Evolutionary conservation across 2,888 invertebrate genomes (phyloP).

Genomic region (Lepidochrysops patricia): DNA sequence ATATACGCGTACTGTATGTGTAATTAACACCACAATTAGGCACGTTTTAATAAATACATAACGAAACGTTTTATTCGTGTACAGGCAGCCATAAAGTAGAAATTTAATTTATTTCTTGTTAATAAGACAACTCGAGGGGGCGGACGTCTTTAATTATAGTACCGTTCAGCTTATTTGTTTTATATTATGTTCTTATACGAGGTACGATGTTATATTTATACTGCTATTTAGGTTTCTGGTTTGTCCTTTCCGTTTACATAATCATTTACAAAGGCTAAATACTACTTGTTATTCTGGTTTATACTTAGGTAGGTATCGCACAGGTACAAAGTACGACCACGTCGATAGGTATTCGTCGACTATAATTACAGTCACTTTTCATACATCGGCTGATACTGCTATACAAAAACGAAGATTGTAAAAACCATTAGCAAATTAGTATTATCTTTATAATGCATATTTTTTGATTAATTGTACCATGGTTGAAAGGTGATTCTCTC

Average conservation of each 20-base stretch:
- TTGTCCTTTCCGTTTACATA: neutral
- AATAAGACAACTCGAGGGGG: neutral
- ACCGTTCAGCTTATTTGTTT: neutral
- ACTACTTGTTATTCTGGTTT: too few species aligned
- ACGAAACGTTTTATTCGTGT: neutral
- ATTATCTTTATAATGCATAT: too few species aligned
- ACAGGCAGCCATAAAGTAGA: neutral
- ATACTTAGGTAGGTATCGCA: too few species aligned
- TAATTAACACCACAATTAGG: neutral
- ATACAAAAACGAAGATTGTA: too few species aligned
- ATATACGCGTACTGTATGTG: too few species aligned
- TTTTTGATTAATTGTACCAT: too few species aligned
- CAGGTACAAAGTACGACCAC: too few species aligned
- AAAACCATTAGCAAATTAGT: too few species aligned
- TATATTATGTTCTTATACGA: neutral
- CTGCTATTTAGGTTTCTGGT: neutral
- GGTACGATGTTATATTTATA: neutral
- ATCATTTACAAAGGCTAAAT: neutral
- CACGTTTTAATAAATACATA: neutral
- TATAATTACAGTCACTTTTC: too few species aligned
- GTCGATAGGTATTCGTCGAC: too few species aligned
- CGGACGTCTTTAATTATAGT: neutral
- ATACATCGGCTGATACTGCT: too few species aligned
- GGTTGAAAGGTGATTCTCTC: too few species aligned
- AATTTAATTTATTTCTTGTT: conserved; percentile 7